Base-by-base conservation (phyloP, 2,888 invertebrate genomes). In the Amphimallon solstitiale region DNA sequence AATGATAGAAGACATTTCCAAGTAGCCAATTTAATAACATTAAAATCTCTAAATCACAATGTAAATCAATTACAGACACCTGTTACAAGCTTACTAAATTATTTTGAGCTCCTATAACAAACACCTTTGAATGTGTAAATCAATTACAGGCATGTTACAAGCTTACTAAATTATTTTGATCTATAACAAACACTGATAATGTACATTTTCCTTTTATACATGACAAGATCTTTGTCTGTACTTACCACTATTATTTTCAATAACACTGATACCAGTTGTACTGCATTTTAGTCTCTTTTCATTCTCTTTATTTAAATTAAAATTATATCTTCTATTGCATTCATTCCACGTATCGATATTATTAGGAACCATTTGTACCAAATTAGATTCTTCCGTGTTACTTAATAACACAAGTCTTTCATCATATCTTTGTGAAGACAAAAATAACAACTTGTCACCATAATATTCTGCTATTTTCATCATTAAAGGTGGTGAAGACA, bases 291-390 rank as follows among this genome's bases (percentile, higher is more conserved):
- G 35, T 34, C 67, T 21, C n/a, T 34, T 37, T 43, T 56, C 23
- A 35, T 52, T 23, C 14, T 63, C 51, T 29, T 40, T 54, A 19
- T 37, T 29, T 15, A 63, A 17, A 51, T 63, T 59, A 51, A 67
- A 67, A 49, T 63, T 43, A 34, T 40, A 37, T 17, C 10, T 49
- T 12, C 35, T 21, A 35, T 67, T 63, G 23, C 38, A 63, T 35
- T 59, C 34, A 6, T 51, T 48, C 17, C 48, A 51, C 3, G 59
- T 59, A 5, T 67, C 67, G 7, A 59, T 40, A 21, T 43, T 63
- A 56, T 59, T 63, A 2, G 67, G 67, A 43, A 67, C 63, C 15
- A 21, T 7, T 49, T 67, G 63, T 17, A 63, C 63, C 23, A 67
- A 45, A 54, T 59, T 59, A 34, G 56, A 21, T 35, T 51, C 63